Base-by-base conservation (phyloP, 2,888 invertebrate genomes). In the Pristionchus entomophagus region DNA sequence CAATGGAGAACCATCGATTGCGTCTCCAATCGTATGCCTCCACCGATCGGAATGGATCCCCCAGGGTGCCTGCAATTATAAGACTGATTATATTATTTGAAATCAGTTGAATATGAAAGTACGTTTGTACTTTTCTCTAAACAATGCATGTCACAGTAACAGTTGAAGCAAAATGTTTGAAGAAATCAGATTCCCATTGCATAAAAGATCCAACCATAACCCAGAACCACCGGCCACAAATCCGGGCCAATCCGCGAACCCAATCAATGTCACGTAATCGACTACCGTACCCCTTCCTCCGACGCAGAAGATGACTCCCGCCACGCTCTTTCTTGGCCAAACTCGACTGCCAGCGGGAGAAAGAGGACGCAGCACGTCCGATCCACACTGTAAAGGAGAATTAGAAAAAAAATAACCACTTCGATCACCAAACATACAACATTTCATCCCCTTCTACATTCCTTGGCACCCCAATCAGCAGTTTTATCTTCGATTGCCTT, bases 291-390 rank as follows among this genome's bases (percentile, higher is more conserved):
- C 95, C 85, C 95, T 92, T 17, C 95, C 95, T 26, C 95, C 95
- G 32, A 95, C 94, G 92, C 95, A 95, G 90, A 95, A 95, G 38
- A 95, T 91, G 26, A 95, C 94, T 92, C 95, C 95, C 77, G 94
- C 94, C 87, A 94, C 94, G 84, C 94, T 94, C 88, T 94, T 94
- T 53, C 94, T 90, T 19, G 94, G 94, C 77, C 94, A 53, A 22
- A 84, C 73, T 38, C 78, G 49, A 6, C 73, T 53, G 22, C 41
- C 81, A 14, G 84, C 69, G 0, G 77, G 78, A 26, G 81, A 59
- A 22, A 73, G 41, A 22, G 87, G 85, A 51, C 87, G 81, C 10
- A 69, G 35, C 2, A 38, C 26, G n/a, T 49, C 45, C 22, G 62
- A 29, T 2, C 78, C 19, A 62, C 56, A 62, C 82, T 81, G 86